Conservation (phyloP, 2,113 vertebrate genomes). For the Himantopus leucocephalus region DNA sequence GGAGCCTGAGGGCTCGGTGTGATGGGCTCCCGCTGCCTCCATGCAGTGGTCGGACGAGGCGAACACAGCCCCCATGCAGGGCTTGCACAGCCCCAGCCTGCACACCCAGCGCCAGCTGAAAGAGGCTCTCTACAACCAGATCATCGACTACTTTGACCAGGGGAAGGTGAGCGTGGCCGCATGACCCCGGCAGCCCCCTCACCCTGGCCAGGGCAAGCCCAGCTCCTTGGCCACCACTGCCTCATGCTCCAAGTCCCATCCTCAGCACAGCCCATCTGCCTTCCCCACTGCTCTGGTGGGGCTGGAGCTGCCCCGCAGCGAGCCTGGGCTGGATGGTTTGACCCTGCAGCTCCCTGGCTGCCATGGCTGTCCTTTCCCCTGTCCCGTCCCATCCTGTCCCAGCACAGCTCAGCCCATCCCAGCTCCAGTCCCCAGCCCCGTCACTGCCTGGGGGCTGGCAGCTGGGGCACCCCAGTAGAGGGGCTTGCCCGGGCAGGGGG, state of each 20-base stretch:
- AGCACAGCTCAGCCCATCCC: too few species aligned
- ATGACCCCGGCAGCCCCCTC: fast-evolving
- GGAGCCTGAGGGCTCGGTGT: fast-evolving
- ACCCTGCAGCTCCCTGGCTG: neutral
- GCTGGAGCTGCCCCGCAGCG: neutral
- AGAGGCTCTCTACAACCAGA: slow-evolving; percentile 65
- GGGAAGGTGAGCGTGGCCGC: slow-evolving; percentile 16
- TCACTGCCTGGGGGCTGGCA: fast-evolving
- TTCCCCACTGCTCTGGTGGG: neutral
- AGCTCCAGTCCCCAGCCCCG: neutral
- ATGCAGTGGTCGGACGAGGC: slow-evolving; percentile 54
- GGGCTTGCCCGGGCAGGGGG: neutral
- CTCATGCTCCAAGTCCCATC: neutral
- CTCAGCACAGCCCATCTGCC: neutral
- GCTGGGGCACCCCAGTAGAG: too few species aligned
- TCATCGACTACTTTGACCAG: slow-evolving; percentile 57
- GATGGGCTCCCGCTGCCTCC: neutral
- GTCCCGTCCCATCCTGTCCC: neutral
- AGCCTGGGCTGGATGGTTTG: neutral
- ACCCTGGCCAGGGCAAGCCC: neutral
- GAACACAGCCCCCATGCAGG: neutral
- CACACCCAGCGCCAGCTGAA: slow-evolving; percentile 68
- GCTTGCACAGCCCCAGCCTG: neutral
- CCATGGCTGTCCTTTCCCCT: neutral
- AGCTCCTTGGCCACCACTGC: too few species aligned